Evolutionary conservation across 2,113 vertebrate species (phyloP).

Genomic region (Isurus oxyrinchus): DNA sequence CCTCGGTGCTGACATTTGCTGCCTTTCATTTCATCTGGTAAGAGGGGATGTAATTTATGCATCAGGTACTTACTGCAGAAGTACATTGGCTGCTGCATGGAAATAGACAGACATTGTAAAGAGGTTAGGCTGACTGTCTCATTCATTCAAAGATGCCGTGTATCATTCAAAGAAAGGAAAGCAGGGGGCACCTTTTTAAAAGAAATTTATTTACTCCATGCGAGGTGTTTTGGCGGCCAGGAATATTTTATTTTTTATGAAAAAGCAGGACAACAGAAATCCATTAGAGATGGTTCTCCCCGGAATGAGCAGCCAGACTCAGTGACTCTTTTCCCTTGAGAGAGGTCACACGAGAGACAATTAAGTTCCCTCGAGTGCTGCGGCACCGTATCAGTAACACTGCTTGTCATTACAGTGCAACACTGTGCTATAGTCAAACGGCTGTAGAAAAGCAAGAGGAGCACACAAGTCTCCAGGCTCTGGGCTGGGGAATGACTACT

Average conservation of each 20-base stretch:
- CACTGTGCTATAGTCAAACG: not conserved
- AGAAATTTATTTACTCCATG: not conserved
- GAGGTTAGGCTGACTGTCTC: not conserved
- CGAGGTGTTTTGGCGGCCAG: not conserved
- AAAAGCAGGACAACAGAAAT: not conserved
- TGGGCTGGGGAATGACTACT: constrained; percentile 35
- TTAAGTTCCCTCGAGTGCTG: not conserved
- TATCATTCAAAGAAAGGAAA: not conserved
- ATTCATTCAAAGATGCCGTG: not conserved
- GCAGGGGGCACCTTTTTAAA: not conserved
- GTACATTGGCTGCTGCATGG: not conserved
- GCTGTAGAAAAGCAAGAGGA: not conserved
- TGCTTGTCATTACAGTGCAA: not conserved
- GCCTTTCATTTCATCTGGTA: not conserved
- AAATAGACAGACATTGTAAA: not conserved
- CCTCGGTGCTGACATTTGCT: not conserved
- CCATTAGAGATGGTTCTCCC: not conserved
- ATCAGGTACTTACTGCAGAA: not conserved
- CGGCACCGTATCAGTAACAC: not conserved
- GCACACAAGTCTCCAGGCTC: not conserved
- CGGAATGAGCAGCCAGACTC: not conserved
- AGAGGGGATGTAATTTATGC: not conserved
- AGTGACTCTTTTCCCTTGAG: not conserved
- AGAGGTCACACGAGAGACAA: not conserved
- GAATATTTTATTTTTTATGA: not conserved